Base-by-base conservation (phyloP, 2,797 vertebrate genomes). In the Diglossa cyanea region DNA sequence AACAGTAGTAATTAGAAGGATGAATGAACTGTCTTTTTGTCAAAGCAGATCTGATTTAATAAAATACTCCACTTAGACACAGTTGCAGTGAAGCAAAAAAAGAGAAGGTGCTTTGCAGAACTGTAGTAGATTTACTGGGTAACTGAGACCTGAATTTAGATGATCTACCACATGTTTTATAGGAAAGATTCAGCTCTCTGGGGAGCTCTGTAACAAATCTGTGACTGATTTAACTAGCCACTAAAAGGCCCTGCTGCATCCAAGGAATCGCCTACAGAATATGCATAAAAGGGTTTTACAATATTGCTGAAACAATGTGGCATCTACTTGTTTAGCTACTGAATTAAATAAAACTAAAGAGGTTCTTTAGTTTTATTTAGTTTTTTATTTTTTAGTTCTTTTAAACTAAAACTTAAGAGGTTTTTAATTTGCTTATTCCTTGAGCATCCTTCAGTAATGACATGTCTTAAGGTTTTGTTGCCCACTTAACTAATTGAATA, bases 21-120 rank as follows among this genome's bases (percentile, higher is more conserved):
- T 68, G 89, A 94, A 82, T 73, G 61, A 88, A 71, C 72, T 55
- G 66, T 57, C 68, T 81, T 87, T 93, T 92, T 91, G 68, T 86
- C 81, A 78, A 71, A 91, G 79, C 44, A 80, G 75, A 67, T 76
- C 70, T 94, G 63, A 91, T 92, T 91, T 95, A 95, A 90, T 75
- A 85, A 89, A 86, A 72, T 80, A 61, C 35, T 37, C 72, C 1
- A 3, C 77, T 94, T 85, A 65, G 31, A 39, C 51, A 60, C 67
- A 80, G 48, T 84, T 66, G 63, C 58, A 24, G 79, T 3, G 7
- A 86, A 74, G 39, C 5, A 61, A 51, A 84, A 79, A 86, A 75
- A 62, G 35, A 93, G 57, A 96, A 87, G 50, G 28, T 67, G 51
- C 35, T 89, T 92, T 94, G 72, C 63, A 76, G 75, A 72, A 90